Evolutionary conservation across 2,113 vertebrate genomes (phyloP).

Genomic region (Pontoporia blainvillei): DNA sequence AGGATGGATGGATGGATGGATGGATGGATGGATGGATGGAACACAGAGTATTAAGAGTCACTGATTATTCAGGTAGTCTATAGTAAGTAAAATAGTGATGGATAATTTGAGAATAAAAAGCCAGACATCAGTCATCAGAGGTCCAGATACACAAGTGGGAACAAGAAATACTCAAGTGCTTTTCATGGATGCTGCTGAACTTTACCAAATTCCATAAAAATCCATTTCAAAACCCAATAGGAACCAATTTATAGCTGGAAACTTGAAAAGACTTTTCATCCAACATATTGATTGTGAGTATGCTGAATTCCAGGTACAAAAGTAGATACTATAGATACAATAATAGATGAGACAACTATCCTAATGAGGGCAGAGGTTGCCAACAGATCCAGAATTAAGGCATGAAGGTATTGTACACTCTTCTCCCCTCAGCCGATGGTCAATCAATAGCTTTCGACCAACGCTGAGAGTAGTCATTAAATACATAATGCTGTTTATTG

Average conservation of each 20-base stretch:
- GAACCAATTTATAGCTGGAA: neutral
- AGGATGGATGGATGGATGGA: neutral
- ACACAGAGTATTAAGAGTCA: neutral
- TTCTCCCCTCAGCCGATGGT: neutral
- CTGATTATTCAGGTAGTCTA: neutral
- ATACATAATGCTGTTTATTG: neutral
- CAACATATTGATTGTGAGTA: neutral
- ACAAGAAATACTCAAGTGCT: neutral
- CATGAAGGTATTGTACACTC: neutral
- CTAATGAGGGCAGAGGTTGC: neutral
- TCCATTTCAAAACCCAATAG: neutral
- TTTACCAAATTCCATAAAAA: neutral
- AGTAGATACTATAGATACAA: neutral
- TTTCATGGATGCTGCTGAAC: neutral
- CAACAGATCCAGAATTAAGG: neutral
- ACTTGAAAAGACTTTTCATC: neutral
- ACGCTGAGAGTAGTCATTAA: neutral
- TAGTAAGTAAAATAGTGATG: neutral
- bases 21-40: no score
- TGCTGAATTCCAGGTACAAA: neutral
- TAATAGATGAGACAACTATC: neutral
- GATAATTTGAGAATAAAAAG: neutral
- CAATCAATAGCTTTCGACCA: neutral
- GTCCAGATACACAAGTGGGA: neutral
- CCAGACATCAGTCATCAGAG: neutral